These are phyloP conservation scores for Enchytraeus crypticus DNA, from an alignment of 2,888 invertebrate genomes.

Conservation along the genomic window DNA sequence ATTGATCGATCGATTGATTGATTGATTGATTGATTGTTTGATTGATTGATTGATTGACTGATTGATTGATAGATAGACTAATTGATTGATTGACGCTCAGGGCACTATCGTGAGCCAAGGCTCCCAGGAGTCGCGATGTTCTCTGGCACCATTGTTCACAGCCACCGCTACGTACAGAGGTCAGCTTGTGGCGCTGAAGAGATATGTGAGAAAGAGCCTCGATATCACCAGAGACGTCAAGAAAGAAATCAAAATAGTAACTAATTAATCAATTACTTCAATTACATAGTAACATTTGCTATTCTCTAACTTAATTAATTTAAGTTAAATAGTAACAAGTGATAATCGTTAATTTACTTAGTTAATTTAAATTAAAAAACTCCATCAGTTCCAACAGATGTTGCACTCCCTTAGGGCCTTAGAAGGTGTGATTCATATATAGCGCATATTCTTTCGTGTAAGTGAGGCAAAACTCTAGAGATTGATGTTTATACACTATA, in stretches of 20 bases:
- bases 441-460: too few species aligned
- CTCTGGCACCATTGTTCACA: slow-evolving; percentile 12
- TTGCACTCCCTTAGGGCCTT: too few species aligned
- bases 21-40: too few species aligned
- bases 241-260: slow-evolving; percentile 28
- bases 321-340: neutral
- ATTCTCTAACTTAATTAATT: neutral
- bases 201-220: slow-evolving; percentile 35
- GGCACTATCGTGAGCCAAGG: slow-evolving; percentile 32
- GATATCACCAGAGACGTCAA: slow-evolving; percentile 39
- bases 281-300: neutral
- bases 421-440: too few species aligned
- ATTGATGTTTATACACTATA: too few species aligned
- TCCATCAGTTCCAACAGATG: too few species aligned
- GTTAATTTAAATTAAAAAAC: neutral
- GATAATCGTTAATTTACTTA: neutral
- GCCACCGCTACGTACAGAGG: slow-evolving; percentile 39
- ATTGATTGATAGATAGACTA: too few species aligned
- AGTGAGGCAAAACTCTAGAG: too few species aligned
- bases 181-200: slow-evolving; percentile 42
- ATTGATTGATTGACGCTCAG: too few species aligned
- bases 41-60: too few species aligned
- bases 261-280: neutral
- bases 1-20: too few species aligned
- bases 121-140: slow-evolving; percentile 37